These are phyloP conservation scores for Idaea aversata DNA, from an alignment of 2,888 invertebrate species.

Conservation along the genomic window DNA sequence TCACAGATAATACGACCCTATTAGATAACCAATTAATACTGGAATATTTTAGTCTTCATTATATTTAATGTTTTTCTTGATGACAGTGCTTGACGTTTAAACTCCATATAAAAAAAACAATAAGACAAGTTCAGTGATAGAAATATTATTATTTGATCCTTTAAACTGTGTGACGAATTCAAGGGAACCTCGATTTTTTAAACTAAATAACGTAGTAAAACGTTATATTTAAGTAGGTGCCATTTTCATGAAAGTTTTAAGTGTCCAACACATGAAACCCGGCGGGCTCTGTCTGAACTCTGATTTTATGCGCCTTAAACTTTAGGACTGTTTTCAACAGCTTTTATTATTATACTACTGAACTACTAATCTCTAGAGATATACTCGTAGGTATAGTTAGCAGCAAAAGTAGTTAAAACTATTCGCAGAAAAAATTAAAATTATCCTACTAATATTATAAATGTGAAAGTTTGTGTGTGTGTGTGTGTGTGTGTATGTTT, in stretches of 20 bases:
- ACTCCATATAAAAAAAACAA: no score
- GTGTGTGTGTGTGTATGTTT: no score
- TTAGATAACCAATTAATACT: not conserved
- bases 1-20: not conserved
- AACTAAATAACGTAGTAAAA: not conserved
- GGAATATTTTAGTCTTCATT: not conserved
- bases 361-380: not conserved
- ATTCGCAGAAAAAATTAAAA: no score
- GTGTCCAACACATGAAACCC: not conserved
- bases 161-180: not conserved
- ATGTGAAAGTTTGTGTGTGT: no score
- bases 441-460: no score
- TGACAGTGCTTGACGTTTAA: no score
- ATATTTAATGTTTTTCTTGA: not conserved
- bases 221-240: not conserved
- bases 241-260: not conserved
- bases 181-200: not conserved
- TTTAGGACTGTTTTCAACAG: not conserved
- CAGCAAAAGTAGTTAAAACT: not conserved
- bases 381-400: not conserved
- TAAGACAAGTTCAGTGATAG: no score
- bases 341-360: not conserved
- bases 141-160: no score
- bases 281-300: not conserved
- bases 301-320: not conserved